Percentiles rank a stretch among this genome's conserved stretches.
Evolutionary conservation across 2,888 invertebrate genomes (phyloP).

Genomic region (Drosophila histrio): DNA sequence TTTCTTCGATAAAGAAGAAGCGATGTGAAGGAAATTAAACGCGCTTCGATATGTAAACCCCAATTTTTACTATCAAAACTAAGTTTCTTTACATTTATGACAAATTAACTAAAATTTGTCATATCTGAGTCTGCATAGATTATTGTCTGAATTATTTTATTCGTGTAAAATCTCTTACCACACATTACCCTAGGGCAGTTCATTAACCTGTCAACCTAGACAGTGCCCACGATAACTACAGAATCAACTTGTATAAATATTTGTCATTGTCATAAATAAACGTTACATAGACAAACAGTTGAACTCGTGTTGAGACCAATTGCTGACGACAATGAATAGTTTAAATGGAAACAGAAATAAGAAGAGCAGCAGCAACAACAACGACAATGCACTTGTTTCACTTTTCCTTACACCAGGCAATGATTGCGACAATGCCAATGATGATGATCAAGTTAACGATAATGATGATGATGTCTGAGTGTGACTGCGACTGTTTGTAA

Average conservation of each 20-base stretch:
- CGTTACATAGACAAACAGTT: constrained; percentile 9
- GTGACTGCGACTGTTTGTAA: constrained; percentile 28
- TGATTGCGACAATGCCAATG: constrained; percentile 6
- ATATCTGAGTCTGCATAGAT: no score
- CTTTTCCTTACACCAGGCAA: constrained; percentile 47
- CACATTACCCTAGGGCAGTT: constrained; percentile 16
- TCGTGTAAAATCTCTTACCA: background rate
- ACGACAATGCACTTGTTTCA: constrained; percentile 55
- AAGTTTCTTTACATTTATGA: no score
- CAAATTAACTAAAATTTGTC: no score
- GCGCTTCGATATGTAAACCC: no score
- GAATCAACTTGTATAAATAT: constrained; percentile 19
- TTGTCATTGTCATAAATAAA: constrained; percentile 35
- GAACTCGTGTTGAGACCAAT: constrained; percentile 41
- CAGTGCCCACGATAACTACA: background rate
- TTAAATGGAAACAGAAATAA: constrained; percentile 54
- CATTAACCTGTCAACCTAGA: constrained; percentile 29
- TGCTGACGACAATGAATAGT: constrained; percentile 72
- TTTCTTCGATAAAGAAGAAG: no score
- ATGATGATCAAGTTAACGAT: constrained; percentile 9
- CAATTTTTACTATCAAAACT: no score
- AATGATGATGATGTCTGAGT: constrained; percentile 23
- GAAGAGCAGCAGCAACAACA: constrained; percentile 5
- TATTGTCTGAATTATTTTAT: background rate
- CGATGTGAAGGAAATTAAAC: no score